These are phyloP conservation scores for Ptilonorhynchus violaceus DNA, from an alignment of 2,113 vertebrate species.

Conservation along the genomic window DNA sequence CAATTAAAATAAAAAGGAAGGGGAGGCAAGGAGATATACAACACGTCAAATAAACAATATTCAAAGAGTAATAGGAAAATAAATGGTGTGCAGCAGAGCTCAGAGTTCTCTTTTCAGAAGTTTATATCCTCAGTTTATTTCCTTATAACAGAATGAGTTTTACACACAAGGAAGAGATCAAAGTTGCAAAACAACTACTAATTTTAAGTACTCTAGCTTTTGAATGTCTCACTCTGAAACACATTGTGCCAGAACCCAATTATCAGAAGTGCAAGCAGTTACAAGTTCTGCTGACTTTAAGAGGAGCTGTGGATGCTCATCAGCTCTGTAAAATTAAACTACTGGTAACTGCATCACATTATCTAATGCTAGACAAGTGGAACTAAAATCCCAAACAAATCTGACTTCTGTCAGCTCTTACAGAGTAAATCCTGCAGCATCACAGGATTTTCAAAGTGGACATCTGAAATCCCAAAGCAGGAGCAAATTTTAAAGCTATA, in stretches of 20 bases:
- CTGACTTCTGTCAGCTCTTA: background rate
- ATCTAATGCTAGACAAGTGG: background rate
- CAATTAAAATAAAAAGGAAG: constrained; percentile 2
- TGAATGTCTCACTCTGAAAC: background rate
- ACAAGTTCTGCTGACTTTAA: background rate
- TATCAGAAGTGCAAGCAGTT: background rate
- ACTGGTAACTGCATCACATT: background rate
- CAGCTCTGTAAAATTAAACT: background rate
- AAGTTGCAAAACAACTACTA: background rate
- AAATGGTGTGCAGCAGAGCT: constrained; percentile 2
- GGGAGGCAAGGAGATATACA: background rate
- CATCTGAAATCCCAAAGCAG: background rate
- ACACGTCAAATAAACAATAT: background rate
- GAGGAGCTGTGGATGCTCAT: background rate
- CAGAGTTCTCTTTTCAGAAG: background rate
- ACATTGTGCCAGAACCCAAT: background rate
- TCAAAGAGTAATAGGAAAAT: constrained; percentile 10
- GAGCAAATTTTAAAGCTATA: background rate
- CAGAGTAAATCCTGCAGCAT: background rate
- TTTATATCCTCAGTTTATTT: background rate
- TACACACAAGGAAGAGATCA: background rate
- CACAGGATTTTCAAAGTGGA: background rate
- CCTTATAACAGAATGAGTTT: background rate
- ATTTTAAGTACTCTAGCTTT: background rate
- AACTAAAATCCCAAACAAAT: background rate